Percentiles rank a stretch among this genome's conserved stretches.
Evolutionary conservation across 2,797 vertebrate genomes (phyloP).

Genomic region (Oryzias sinensis): DNA sequence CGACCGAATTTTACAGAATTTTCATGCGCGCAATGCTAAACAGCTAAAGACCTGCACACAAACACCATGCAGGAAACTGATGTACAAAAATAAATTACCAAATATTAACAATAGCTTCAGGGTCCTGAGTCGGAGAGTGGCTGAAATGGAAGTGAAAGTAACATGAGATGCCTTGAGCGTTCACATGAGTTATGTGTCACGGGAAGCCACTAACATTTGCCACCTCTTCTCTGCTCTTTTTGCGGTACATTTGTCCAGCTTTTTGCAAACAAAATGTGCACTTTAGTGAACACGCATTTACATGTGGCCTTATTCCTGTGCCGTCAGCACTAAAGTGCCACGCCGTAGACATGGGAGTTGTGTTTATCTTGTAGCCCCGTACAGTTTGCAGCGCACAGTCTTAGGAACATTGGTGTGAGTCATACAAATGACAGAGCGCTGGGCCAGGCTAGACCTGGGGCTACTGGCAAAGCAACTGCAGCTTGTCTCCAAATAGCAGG

Average conservation of each 20-base stretch:
- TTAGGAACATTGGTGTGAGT: conserved; percentile 52
- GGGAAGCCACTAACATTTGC: conserved; percentile 52
- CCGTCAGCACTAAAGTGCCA: conserved; percentile 14
- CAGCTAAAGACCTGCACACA: conserved; percentile 23
- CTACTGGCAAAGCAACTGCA: conserved; percentile 42
- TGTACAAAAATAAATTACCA: conserved; percentile 16
- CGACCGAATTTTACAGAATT: neutral
- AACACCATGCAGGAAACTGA: conserved; percentile 11
- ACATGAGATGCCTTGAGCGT: conserved; percentile 42
- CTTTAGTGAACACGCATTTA: conserved; percentile 19
- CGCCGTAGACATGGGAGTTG: conserved; percentile 25
- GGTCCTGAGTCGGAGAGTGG: conserved; percentile 19
- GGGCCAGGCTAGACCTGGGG: conserved; percentile 31
- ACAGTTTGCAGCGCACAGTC: conserved; percentile 48
- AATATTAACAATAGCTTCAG: conserved; percentile 38
- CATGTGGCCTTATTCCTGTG: conserved; percentile 15
- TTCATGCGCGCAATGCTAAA: neutral
- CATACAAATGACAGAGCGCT: conserved; percentile 40
- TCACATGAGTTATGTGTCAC: conserved; percentile 58
- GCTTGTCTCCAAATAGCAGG: conserved; percentile 56
- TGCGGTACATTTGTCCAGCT: too few relatives aligned
- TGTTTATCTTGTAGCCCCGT: conserved; percentile 31
- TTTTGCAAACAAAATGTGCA: neutral
- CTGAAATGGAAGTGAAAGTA: conserved; percentile 39
- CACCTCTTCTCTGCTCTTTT: conserved; percentile 24